Percentiles rank a stretch among this genome's conserved stretches.
phyloP scores from a whole-genome alignment of 2,888 invertebrate species.

The Brenthis daphne region DNA sequence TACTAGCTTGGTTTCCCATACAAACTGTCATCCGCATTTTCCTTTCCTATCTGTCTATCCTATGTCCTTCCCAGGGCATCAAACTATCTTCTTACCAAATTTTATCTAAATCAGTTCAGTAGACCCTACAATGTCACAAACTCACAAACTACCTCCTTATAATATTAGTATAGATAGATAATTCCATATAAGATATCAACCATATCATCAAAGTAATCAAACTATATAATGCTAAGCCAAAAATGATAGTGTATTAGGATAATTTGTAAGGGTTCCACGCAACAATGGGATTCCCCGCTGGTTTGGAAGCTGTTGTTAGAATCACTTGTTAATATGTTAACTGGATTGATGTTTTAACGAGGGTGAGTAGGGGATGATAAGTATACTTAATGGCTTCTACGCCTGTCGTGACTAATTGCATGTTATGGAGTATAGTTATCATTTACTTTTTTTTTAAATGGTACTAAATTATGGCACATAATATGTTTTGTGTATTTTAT shows the following conservation, averaged over 20 bases:
- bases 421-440: constrained; percentile 1
- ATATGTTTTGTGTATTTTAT: no score
- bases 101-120: no score
- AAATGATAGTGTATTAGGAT: constrained; percentile 10
- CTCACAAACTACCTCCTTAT: no score
- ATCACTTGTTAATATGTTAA: constrained; percentile 27
- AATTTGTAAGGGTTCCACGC: constrained; percentile 1
- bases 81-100: no score
- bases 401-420: constrained; percentile 9
- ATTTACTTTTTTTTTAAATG: neutral
- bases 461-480: neutral
- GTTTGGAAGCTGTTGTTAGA: constrained; percentile 17
- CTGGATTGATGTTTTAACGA: constrained; percentile 18
- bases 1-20: no score
- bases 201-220: constrained; percentile 14
- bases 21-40: no score
- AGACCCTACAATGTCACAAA: no score
- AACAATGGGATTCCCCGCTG: constrained; percentile 25
- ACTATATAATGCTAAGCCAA: constrained; percentile 8
- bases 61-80: no score
- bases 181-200: neutral
- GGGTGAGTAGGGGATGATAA: constrained; percentile 5
- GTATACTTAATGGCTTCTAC: constrained; percentile 12
- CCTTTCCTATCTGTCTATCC: no score
- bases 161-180: no score